Evolutionary conservation across 2,797 vertebrate species (phyloP).

Genomic region (Buphagus erythrorhynchus): DNA sequence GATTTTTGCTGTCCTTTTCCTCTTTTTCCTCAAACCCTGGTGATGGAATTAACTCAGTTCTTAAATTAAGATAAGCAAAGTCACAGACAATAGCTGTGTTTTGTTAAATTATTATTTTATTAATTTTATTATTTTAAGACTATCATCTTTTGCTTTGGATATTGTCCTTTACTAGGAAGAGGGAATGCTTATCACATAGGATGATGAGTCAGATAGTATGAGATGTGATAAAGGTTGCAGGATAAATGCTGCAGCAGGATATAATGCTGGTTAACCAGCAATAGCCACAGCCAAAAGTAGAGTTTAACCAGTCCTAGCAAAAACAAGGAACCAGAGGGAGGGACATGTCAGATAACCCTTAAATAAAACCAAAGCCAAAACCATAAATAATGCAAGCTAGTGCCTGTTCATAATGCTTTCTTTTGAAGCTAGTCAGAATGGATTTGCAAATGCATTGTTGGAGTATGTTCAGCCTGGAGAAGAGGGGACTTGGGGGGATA

Average conservation of each 20-base stretch:
- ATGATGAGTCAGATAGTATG: neutral
- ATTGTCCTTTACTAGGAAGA: neutral
- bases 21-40: neutral
- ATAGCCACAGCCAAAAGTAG: neutral
- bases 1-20: neutral
- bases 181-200: neutral
- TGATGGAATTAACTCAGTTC: neutral
- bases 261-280: neutral
- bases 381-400: neutral
- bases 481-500: neutral
- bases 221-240: neutral
- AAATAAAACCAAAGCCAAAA: neutral
- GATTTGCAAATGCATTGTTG: neutral
- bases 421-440: neutral
- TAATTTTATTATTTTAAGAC: neutral
- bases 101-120: neutral
- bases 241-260: neutral
- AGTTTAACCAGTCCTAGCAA: neutral
- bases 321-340: neutral
- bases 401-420: neutral
- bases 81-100: neutral
- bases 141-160: neutral
- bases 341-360: neutral
- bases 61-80: neutral
- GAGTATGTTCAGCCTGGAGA: neutral